Evolutionary conservation across 2,888 invertebrate species (phyloP).

Genomic region (Leucophenga maculata): DNA sequence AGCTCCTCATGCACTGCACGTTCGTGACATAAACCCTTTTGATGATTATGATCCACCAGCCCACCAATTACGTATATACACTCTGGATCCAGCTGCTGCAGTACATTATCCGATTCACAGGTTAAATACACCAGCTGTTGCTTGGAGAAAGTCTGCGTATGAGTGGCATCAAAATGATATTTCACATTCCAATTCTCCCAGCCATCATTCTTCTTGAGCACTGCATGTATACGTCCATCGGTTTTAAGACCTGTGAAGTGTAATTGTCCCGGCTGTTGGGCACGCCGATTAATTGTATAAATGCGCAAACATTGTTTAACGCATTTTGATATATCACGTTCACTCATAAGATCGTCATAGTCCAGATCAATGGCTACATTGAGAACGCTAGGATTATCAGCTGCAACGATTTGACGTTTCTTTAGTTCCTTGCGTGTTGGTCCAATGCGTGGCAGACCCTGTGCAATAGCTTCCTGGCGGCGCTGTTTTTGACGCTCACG

Average conservation of each 20-base stretch:
- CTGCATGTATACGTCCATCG: slow-evolving; percentile 80
- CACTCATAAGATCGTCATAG: slow-evolving; percentile 92
- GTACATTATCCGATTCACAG: slow-evolving; percentile 92
- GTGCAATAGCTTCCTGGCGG: slow-evolving; percentile 79
- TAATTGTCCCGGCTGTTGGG: slow-evolving; percentile 84
- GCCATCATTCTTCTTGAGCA: slow-evolving; percentile 87
- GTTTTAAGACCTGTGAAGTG: slow-evolving; percentile 83
- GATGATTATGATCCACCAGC: slow-evolving; percentile 95
- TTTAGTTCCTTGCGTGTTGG: slow-evolving; percentile 88
- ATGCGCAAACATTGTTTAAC: slow-evolving; percentile 92
- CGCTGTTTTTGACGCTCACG: slow-evolving; percentile 81
- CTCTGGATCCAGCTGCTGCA: slow-evolving; percentile 81
- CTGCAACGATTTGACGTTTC: slow-evolving; percentile 58
- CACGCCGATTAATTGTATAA: slow-evolving; percentile 91
- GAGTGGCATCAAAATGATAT: slow-evolving; percentile 79
- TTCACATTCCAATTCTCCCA: slow-evolving; percentile 94
- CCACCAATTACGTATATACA: slow-evolving; percentile 96
- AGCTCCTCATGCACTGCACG: slow-evolving; percentile 86
- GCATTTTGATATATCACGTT: slow-evolving; percentile 89
- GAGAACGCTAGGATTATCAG: slow-evolving; percentile 63
- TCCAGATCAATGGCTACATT: slow-evolving; percentile 88
- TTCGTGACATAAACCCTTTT: slow-evolving; percentile 92
- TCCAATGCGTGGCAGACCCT: slow-evolving; percentile 78
- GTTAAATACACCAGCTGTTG: slow-evolving; percentile 90
- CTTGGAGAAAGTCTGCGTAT: slow-evolving; percentile 81